Evolutionary conservation across 2,888 invertebrate genomes (phyloP), one percentile per base, ranked within the genome.

Genomic region (Mythimna pallens): DNA sequence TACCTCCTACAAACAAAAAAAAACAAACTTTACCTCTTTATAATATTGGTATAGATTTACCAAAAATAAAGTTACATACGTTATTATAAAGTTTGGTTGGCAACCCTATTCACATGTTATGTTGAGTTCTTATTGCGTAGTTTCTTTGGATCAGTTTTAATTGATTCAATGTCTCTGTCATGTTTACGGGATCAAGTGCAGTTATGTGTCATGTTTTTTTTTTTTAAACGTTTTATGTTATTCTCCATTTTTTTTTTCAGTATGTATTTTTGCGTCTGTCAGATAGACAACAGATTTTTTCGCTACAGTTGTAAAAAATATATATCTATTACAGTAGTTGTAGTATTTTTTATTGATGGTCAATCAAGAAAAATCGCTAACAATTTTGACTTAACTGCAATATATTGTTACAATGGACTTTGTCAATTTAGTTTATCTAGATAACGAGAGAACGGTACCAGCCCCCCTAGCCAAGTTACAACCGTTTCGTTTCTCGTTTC

Each of bases 121-220:
- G 20, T 59, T 12, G 8, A 12, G 5, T 43, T 58, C 14, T 25
- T 66, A 59, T n/a, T 80, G 61, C 66, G 67, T 65, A 57, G 59
- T 79, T 61, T 52, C 63, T 52, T 63, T 36, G 20, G 43, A 43
- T 52, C 40, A 20, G 17, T 61, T 64, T 50, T 77, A 40, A 68
- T 76, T 64, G 43, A 22, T 58, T 7, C n/a, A 52, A 76, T 57
- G 8, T 52, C 34, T 25, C 1, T 36, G 73, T n/a, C 54, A 50
- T 50, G 14, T 20, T 17, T 20, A 30, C 9, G 58, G 59, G 63
- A 36, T 57, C 64, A 78, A n/a, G 9, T n/a, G 12, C 12, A 1
- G 47, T 75, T 65, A 76, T 20, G 14, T 30, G 8, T 20, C 25
- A 14, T 63, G 25, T 43, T 55, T 47, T 17, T 69, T 40, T 52